Evolutionary conservation across 1,140 invertebrate species (phyloP), one percentile per base, ranked within the genome.

Genomic region (Acarapis woodi): DNA sequence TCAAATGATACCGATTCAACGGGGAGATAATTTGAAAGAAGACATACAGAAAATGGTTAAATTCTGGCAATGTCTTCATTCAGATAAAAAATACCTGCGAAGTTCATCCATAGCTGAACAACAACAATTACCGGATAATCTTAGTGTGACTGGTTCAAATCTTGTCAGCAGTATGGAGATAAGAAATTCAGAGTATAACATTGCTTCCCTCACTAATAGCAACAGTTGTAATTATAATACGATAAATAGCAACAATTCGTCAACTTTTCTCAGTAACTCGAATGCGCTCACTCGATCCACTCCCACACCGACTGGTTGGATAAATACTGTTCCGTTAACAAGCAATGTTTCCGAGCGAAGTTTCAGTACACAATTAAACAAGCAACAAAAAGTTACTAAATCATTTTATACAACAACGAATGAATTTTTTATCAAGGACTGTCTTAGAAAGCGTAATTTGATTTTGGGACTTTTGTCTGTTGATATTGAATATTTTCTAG

Each of bases 61-160:
- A 43, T 99, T 96, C 54, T 97, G 87, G 83, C 75, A 88, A 51
- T 67, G 72, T 9, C 72, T 97, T 66, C 77, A 88, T 54, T 75
- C 78, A 4, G 90, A 97, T 51, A 90, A 87, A 56, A 96, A 96
- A 54, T 90, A 96, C 54, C 60, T 97, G 38, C 74, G 75, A 55
- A 69, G 67, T 1, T n/a, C 35, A 15, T 46, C 44, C 15, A 41
- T 51, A 29, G 39, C 38, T 25, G 43, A 46, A 54, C 40, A n/a
- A n/a, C n/a, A n/a, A n/a, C n/a, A n/a, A n/a, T n/a, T n/a, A n/a
- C n/a, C 32, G 34, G 22, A 31, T 29, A 18, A 44, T 36, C 33
- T 42, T 41, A 35, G 23, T 35, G n/a, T n/a, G n/a, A n/a, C n/a
- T n/a, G n/a, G n/a, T n/a, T n/a, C n/a, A n/a, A n/a, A n/a, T n/a